Evolutionary conservation across 2,797 vertebrate genomes (phyloP).

Genomic region (Aphelocoma californica): DNA sequence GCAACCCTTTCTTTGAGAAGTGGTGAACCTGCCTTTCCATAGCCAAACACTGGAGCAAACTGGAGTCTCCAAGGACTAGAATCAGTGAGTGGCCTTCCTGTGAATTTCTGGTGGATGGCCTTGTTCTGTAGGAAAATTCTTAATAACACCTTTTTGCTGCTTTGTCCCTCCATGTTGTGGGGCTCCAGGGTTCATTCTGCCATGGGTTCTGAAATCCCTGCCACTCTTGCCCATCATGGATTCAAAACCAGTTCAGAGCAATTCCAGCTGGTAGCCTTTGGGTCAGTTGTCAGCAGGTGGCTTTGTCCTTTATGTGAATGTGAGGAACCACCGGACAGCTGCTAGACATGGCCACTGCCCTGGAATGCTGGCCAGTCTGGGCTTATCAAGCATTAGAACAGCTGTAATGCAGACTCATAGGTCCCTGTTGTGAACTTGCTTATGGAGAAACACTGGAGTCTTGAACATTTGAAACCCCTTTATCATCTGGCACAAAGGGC

Average conservation of each 20-base stretch:
- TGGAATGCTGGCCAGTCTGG: neutral
- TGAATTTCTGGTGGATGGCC: neutral
- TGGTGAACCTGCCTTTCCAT: neutral
- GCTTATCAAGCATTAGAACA: neutral
- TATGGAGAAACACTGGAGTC: neutral
- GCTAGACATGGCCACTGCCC: neutral
- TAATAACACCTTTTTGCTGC: neutral
- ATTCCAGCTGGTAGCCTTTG: neutral
- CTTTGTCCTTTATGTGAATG: neutral
- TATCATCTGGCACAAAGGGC: neutral
- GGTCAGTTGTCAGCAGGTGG: neutral
- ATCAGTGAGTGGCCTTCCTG: neutral
- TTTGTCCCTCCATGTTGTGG: neutral
- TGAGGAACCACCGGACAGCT: neutral
- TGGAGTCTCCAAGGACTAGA: neutral
- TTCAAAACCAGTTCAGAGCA: neutral
- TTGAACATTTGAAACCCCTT: neutral
- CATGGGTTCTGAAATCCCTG: neutral
- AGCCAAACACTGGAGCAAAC: neutral
- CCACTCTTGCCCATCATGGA: neutral
- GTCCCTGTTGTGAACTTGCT: neutral
- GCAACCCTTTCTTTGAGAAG: neutral
- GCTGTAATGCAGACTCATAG: neutral
- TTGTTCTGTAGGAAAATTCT: rapidly evolving
- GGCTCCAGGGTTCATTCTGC: neutral